phyloP scores from a whole-genome alignment of 2,888 invertebrate species.

The Sminthurides aquaticus region DNA sequence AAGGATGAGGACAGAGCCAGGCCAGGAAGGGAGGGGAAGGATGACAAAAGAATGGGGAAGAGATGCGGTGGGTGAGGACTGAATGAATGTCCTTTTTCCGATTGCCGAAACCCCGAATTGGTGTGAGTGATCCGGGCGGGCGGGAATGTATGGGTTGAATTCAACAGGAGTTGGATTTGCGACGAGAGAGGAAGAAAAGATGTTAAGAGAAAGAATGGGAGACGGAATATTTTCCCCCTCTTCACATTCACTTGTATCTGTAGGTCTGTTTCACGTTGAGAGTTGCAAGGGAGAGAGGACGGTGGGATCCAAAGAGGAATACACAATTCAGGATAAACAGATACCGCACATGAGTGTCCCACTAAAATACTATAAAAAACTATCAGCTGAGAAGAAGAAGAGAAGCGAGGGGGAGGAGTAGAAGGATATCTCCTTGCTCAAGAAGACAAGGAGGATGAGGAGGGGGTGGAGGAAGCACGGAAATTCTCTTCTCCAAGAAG shows the following conservation, averaged over 20 bases:
- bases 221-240: background rate
- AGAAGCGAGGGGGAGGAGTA: background rate
- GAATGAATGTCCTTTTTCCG: too few species aligned
- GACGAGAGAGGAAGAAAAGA: background rate
- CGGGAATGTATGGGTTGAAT: too few species aligned
- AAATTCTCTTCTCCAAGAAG: background rate
- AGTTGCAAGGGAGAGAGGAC: background rate
- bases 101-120: too few species aligned
- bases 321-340: background rate
- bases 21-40: too few species aligned
- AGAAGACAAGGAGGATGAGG: background rate
- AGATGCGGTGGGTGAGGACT: too few species aligned
- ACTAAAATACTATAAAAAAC: conserved; percentile 7
- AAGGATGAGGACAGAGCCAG: too few species aligned
- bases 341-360: background rate
- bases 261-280: background rate
- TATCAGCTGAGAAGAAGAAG: background rate
- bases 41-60: background rate
- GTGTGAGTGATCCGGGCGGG: too few species aligned
- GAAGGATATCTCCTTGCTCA: background rate
- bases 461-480: background rate
- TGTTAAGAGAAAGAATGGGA: background rate
- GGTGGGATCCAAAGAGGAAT: background rate
- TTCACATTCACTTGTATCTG: background rate
- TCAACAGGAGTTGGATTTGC: background rate